Conservation (phyloP, 2,797 vertebrate species). For the Malurus splendens region DNA sequence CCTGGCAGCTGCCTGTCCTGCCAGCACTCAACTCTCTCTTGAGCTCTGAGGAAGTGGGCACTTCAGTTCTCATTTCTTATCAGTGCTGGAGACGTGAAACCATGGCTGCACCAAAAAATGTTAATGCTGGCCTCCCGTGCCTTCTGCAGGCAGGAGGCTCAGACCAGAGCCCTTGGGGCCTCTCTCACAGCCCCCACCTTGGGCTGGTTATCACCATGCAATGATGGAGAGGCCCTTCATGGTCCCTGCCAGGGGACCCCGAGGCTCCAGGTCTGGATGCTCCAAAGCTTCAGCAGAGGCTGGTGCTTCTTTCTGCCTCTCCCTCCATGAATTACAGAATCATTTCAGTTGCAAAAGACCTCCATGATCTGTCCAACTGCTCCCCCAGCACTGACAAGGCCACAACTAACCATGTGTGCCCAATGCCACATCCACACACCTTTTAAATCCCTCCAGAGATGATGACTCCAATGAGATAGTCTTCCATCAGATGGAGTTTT, state of each 20-base stretch:
- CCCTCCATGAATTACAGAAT: neutral
- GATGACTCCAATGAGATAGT: neutral
- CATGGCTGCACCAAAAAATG: neutral
- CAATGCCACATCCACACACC: neutral
- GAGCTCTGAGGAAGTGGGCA: neutral
- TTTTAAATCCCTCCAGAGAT: neutral
- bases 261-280: neutral
- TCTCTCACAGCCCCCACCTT: neutral
- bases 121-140: too few relatives aligned
- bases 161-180: neutral
- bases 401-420: too few relatives aligned
- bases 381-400: neutral
- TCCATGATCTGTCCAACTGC: neutral
- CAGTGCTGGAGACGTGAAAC: neutral
- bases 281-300: neutral
- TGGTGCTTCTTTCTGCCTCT: neutral
- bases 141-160: neutral
- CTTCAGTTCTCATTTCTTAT: neutral
- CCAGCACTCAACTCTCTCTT: neutral
- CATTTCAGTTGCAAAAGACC: neutral
- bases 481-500: neutral
- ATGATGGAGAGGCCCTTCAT: neutral
- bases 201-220: neutral
- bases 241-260: rapidly evolving
- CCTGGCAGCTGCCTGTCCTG: neutral